Conservation (phyloP, 1,140 invertebrate species). For the Dinothrombium tinctorium region DNA sequence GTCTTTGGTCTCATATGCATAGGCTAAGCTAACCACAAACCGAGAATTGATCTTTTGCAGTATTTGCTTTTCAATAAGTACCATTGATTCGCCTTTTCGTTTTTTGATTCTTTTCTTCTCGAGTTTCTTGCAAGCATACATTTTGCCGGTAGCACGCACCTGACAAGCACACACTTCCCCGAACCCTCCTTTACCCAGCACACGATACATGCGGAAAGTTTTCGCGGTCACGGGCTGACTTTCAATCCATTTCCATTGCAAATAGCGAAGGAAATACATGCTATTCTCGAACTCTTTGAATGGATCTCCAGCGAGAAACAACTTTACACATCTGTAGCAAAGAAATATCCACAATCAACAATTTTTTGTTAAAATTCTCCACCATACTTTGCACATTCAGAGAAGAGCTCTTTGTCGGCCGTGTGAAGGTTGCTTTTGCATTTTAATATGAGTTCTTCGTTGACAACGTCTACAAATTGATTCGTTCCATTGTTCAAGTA, state of each 20-base stretch:
- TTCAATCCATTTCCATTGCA: conserved; percentile 99
- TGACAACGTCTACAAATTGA: conserved; percentile 41
- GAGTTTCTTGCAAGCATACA: conserved; percentile 99
- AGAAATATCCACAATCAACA: neutral
- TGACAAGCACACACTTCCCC: conserved; percentile 98
- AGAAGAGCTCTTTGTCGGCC: conserved; percentile 62
- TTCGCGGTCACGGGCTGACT: conserved; percentile 87
- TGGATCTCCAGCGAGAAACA: conserved; percentile 67
- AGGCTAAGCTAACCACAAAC: conserved; percentile 86
- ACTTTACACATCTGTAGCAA: conserved; percentile 46
- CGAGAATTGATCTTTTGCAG: conserved; percentile 94
- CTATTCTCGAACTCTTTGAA: conserved; percentile 78
- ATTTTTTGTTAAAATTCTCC: neutral
- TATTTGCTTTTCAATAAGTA: conserved; percentile 95
- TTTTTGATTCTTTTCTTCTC: conserved; percentile 99
- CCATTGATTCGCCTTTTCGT: conserved; percentile 91
- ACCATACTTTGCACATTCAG: conserved; percentile 42
- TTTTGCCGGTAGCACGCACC: conserved; percentile 92
- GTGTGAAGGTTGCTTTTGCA: conserved; percentile 38
- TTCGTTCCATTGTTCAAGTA: conserved; percentile 38
- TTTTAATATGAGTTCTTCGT: conserved; percentile 39
- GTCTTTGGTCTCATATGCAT: conserved; percentile 98
- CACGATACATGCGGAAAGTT: conserved; percentile 96
- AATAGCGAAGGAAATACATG: conserved; percentile 93
- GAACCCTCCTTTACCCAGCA: conserved; percentile 94